These are phyloP conservation scores for Actinia tenebrosa DNA, from an alignment of 64 coral and sea anemone genomes.

Conservation along the genomic window DNA sequence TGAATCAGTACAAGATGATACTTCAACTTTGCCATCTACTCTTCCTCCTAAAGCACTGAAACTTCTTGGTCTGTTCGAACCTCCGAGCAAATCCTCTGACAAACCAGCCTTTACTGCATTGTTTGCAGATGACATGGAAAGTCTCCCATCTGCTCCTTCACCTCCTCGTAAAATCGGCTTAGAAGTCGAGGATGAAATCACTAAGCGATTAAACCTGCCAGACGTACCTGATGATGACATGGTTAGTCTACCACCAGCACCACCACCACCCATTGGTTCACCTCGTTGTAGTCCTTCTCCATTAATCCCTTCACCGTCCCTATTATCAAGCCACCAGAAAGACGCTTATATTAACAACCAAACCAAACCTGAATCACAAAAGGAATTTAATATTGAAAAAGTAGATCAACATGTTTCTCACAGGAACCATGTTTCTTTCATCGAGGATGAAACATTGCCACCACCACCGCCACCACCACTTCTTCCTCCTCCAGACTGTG, in stretches of 20 bases:
- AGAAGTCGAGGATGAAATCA: background rate
- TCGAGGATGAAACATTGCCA: background rate
- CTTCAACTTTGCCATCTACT: background rate
- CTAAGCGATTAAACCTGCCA: background rate
- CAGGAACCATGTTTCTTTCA: background rate
- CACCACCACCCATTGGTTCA: constrained; percentile 53
- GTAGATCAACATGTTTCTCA: background rate
- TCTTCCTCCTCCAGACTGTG: background rate
- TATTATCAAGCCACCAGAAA: background rate
- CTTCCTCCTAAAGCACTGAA: constrained; percentile 25
- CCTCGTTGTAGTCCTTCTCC: background rate
- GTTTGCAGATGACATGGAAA: constrained; percentile 44
- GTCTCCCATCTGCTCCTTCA: background rate
- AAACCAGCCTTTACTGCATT: background rate
- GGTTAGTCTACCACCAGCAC: constrained; percentile 60
- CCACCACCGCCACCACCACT: background rate
- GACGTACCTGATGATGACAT: constrained; percentile 43
- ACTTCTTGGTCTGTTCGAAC: constrained; percentile 14
- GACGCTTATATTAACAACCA: background rate
- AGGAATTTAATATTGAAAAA: background rate
- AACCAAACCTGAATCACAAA: background rate
- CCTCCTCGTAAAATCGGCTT: background rate
- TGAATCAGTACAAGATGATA: background rate
- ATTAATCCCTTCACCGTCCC: background rate
- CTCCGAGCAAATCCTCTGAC: background rate